Percentiles rank a stretch among this genome's conserved stretches.
These are phyloP conservation scores for Misgurnus mizolepis DNA, from an alignment of 2,113 vertebrate species.

Conservation along the genomic window DNA sequence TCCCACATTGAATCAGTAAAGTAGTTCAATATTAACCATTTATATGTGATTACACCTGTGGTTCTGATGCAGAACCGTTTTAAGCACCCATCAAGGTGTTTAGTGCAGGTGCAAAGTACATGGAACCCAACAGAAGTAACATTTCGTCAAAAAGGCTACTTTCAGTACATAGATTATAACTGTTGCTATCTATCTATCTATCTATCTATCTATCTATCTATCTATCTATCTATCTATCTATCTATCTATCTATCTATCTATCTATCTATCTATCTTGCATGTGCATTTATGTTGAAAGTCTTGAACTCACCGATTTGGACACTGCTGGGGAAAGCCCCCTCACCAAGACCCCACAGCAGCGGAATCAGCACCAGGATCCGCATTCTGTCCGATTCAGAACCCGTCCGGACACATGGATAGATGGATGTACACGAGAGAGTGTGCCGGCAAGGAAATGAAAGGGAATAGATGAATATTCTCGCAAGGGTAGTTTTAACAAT, in stretches of 20 bases:
- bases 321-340: slow-evolving; percentile 99
- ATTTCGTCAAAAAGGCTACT: no score
- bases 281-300: slow-evolving; percentile 20
- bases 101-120: neutral
- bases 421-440: slow-evolving; percentile 65
- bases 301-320: slow-evolving; percentile 96
- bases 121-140: neutral
- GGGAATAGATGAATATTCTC: slow-evolving; percentile 53
- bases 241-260: neutral
- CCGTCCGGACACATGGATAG: slow-evolving; percentile 88
- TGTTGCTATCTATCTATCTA: no score
- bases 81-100: neutral
- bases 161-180: no score
- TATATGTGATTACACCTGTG: neutral
- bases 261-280: neutral
- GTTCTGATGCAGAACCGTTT: neutral
- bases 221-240: neutral
- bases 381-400: slow-evolving; percentile 87
- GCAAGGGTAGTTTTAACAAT: slow-evolving; percentile 29
- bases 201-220: neutral
- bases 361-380: slow-evolving; percentile 96
- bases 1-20: neutral
- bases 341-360: slow-evolving; percentile 91
- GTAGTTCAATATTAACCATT: neutral
- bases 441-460: slow-evolving; percentile 46